Evolutionary conservation across 2,888 invertebrate genomes (phyloP).

Genomic region (Tribolium freemani): DNA sequence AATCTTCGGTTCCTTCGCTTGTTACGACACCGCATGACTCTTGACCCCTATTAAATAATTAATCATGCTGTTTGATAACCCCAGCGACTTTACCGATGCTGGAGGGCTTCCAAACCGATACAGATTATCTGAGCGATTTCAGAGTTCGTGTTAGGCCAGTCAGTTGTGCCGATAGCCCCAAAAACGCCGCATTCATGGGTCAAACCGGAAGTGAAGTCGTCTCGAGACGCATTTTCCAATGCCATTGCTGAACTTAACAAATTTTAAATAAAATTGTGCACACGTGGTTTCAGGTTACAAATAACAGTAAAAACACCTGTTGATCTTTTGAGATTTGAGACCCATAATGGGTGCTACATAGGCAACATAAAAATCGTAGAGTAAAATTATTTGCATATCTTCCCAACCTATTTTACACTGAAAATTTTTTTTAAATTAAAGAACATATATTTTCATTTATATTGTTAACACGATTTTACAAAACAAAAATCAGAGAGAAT

Average conservation of each 20-base stretch:
- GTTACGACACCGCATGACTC: conserved; percentile 98
- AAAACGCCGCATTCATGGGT: conserved; percentile 96
- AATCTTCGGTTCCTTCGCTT: conserved; percentile 85
- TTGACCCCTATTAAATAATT: conserved; percentile 81
- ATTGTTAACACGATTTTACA: too few species aligned
- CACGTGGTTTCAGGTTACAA: conserved; percentile 27
- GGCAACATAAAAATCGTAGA: too few species aligned
- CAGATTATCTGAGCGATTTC: conserved; percentile 93
- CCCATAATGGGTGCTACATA: neutral
- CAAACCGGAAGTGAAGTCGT: conserved; percentile 63
- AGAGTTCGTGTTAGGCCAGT: conserved; percentile 61
- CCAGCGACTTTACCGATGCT: conserved; percentile 79
- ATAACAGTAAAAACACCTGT: conserved; percentile 2
- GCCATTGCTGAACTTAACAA: neutral
- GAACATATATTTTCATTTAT: too few species aligned
- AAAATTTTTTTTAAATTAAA: too few species aligned
- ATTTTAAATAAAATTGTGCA: neutral
- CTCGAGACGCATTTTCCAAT: neutral
- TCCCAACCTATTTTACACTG: too few species aligned
- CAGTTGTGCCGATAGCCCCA: conserved; percentile 85
- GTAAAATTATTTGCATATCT: too few species aligned
- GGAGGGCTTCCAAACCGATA: conserved; percentile 90
- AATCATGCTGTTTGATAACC: conserved; percentile 3
- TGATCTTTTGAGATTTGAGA: neutral
- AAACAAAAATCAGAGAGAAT: too few species aligned